phyloP scores from a whole-genome alignment of 2,888 invertebrate species.

The Miltochrista miniata region DNA sequence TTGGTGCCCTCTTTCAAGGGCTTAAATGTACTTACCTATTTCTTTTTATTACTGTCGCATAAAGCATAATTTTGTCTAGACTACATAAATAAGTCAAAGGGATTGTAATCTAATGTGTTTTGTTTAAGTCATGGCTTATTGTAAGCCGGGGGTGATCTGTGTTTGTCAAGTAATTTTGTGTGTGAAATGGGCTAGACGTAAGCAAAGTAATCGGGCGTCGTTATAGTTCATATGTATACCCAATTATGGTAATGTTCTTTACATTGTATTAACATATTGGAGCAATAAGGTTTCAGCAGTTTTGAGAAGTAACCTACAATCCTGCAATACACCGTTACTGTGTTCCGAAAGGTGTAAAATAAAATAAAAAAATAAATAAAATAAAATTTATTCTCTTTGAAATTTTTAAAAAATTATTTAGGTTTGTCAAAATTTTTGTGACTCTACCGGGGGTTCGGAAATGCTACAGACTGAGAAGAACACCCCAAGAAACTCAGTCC shows the following conservation, averaged over 20 bases:
- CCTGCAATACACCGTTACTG: no score
- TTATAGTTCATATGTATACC: slow-evolving; percentile 1
- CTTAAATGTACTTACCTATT: slow-evolving; percentile 42
- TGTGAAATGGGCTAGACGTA: slow-evolving; percentile 19
- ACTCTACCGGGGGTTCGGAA: no score
- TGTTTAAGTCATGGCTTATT: slow-evolving; percentile 43
- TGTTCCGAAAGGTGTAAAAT: no score
- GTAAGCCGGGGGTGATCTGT: slow-evolving; percentile 32
- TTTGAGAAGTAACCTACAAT: not conserved
- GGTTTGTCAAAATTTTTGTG: no score
- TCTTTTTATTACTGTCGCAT: slow-evolving; percentile 46
- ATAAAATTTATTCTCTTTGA: no score
- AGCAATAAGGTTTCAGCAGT: not conserved
- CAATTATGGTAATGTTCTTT: not conserved
- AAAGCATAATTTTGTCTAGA: slow-evolving; percentile 59
- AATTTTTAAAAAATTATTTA: no score
- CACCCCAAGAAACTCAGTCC: no score
- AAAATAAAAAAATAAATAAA: no score
- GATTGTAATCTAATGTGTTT: slow-evolving; percentile 53
- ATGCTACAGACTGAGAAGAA: no score
- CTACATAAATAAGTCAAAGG: slow-evolving; percentile 47
- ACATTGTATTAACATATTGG: not conserved
- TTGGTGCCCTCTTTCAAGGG: slow-evolving; percentile 42
- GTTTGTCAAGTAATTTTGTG: slow-evolving; percentile 26
- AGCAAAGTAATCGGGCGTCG: slow-evolving; percentile 20